These are phyloP conservation scores for Myrmecophaga tridactyla DNA, from an alignment of 2,113 vertebrate genomes.

Conservation along the genomic window DNA sequence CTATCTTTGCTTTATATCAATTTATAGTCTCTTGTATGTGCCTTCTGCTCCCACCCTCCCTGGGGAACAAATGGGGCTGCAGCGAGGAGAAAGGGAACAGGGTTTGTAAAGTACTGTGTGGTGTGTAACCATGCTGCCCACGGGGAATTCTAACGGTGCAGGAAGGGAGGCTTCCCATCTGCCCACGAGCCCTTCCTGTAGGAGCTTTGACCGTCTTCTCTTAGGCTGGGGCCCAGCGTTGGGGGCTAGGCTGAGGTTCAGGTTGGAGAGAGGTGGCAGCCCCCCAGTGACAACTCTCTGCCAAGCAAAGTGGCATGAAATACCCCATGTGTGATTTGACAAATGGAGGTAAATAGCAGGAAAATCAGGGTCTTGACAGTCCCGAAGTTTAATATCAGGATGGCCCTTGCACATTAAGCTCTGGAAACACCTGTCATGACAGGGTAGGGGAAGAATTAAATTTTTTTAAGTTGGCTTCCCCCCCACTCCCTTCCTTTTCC, in stretches of 20 bases:
- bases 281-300: accelerated
- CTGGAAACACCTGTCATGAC: neutral
- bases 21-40: neutral
- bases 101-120: neutral
- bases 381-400: neutral
- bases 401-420: neutral
- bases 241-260: neutral
- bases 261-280: neutral
- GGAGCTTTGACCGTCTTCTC: neutral
- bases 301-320: neutral
- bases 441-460: neutral
- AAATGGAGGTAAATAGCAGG: neutral
- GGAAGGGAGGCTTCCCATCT: neutral
- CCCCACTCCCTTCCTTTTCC: too few relatives aligned
- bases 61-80: neutral
- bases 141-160: accelerated
- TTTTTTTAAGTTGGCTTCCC: neutral
- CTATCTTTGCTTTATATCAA: neutral
- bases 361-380: neutral
- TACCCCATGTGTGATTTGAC: neutral
- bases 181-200: neutral
- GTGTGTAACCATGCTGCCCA: neutral
- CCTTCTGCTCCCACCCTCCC: slow-evolving; percentile 4
- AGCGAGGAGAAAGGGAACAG: too few relatives aligned
- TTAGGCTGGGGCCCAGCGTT: neutral